A percentile compares a stretch with the other conserved stretches of the same genome.
Evolutionary conservation across 2,113 vertebrate species (phyloP).

Genomic region (Stomatorhinus ivindoensis): DNA sequence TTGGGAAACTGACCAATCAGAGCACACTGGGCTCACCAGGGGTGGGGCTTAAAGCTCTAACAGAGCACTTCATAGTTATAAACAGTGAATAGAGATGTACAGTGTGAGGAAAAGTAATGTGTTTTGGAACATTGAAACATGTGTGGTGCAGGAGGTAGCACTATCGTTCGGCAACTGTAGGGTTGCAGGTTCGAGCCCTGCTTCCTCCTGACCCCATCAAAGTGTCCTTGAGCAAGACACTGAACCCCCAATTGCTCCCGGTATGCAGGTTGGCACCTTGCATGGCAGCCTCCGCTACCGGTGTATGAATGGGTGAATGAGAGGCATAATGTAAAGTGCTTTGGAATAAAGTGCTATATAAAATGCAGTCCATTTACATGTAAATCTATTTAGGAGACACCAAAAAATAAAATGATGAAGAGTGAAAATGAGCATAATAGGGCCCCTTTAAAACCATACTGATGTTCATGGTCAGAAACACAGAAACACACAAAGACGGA

Average conservation of each 20-base stretch:
- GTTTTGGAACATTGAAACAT: background rate
- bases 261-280: no score
- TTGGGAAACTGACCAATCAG: background rate
- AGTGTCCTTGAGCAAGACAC: no score
- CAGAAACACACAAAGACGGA: background rate
- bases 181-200: no score
- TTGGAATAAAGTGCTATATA: no score
- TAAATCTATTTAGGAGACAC: background rate
- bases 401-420: background rate
- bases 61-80: background rate
- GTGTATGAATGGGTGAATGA: no score
- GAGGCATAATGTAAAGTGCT: no score
- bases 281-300: no score
- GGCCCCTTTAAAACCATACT: background rate
- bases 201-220: no score
- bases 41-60: background rate
- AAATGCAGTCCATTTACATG: no score
- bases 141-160: no score
- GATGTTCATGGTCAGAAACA: background rate
- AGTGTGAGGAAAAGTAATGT: background rate
- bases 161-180: no score
- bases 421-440: background rate
- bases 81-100: background rate
- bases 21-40: background rate
- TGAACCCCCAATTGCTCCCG: no score